Base-by-base conservation (phyloP, 2,797 vertebrate species). In the Crypturellus tataupa region DNA sequence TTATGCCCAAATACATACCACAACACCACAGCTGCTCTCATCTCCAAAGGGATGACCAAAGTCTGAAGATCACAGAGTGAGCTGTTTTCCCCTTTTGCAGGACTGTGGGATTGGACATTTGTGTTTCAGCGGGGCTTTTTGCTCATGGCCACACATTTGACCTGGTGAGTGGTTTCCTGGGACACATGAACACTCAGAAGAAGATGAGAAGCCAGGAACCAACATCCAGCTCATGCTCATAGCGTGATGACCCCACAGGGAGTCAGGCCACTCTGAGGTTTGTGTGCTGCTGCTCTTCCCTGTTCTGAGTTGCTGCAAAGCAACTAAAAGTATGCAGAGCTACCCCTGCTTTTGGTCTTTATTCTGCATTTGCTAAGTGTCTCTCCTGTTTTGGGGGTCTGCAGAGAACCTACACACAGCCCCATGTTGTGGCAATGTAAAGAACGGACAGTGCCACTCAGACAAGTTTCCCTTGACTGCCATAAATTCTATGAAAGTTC, bases 241-340 rank as follows among this genome's bases (percentile, higher is more conserved):
- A 56, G 55, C 12, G 19, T 56, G 55, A 31, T n/a, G 18, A 18
- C 31, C 55, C 55, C 55, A 6, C 35, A 29, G 0, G 2, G 16
- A 90, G 63, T 31, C 21, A 77, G 71, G 15, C 7, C 73, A 64
- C 17, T 47, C 42, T 20, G 21, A 82, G 68, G 10, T 13, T 37
- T 80, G 12, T 23, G 6, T 44, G 5, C 19, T 47, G 56, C 35
- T 53, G 12, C 46, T 42, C 20, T 49, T 90, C 27, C 20, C 24
- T 55, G 27, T 7, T 21, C 1, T 0, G 0, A 27, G 18, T 35
- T 81, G 17, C 49, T 2, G 2, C 17, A 75, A 56, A 71, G 3
- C 12, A 33, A 18, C 37, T 71, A 40, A 87, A 87, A 51, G 4
- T 19, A 56, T 11, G 24, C 0, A 0, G 3, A 9, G 25, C 40